Base-by-base conservation (phyloP, 2,113 vertebrate genomes). In the Hirundichthys speculiger region DNA sequence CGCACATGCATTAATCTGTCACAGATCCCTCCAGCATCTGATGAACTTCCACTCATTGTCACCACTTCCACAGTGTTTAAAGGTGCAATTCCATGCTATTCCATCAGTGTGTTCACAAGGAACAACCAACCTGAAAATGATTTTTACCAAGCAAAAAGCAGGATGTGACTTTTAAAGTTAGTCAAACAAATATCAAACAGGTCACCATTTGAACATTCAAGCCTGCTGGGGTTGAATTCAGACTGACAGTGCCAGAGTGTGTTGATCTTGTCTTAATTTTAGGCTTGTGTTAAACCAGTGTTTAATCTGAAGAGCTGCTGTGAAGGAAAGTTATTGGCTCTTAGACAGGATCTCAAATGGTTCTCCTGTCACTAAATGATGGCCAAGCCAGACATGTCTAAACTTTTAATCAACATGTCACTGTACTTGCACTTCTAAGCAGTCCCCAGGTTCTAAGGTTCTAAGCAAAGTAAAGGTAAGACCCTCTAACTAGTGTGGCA, bases 391-490 rank as follows among this genome's bases (percentile, higher is more conserved):
- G 69, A 54, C 53, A 50, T 84, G 63, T 69, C 50, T 48, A 49
- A 73, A 61, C 60, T 61, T 68, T 75, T 86, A 86, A 84, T 85
- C 77, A 69, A 69, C 82, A 75, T 85, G 81, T 82, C 67, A 80
- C 73, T 90, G 70, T 79, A 88, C 84, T 82, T 88, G 78, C 82
- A 86, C 82, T 80, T 90, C 78, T 85, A 84, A 89, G 89, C 87
- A 88, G 82, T 82, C 69, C 77, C 82, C 85, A 86, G 75, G n/a
- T n/a, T n/a, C 67, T 89, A 88, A 89, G 81, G 74, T 91, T n/a
- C n/a, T n/a, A n/a, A 92, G 88, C 68, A 86, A 89, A 89, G 82
- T 79, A 69, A 92, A 94, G 92, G 92, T 92, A 92, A 93, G 91
- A 77, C 74, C 86, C 68, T 83, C 49, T 82, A 64, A 85, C 75